A percentile compares a stretch with the other conserved stretches of the same genome.
These are phyloP conservation scores for Limnothrissa miodon DNA, from an alignment of 2,113 vertebrate species.

Conservation along the genomic window DNA sequence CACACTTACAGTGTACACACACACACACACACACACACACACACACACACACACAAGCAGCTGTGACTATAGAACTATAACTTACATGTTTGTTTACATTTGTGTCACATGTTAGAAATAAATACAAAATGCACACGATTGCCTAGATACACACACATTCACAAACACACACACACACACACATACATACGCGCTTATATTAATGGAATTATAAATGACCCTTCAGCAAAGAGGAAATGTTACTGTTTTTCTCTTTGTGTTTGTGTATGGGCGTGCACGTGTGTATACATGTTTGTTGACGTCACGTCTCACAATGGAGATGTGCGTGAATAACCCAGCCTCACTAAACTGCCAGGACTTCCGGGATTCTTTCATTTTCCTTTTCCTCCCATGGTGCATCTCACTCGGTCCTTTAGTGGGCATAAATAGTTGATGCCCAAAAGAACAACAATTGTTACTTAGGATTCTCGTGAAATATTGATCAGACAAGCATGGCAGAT, in stretches of 20 bases:
- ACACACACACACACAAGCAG: not conserved
- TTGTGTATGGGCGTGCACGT: not conserved
- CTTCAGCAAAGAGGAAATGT: no score
- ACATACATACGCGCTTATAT: no score
- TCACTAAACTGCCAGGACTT: not conserved
- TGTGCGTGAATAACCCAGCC: slow-evolving; percentile 11
- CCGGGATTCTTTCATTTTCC: slow-evolving; percentile 21
- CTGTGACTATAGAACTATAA: not conserved
- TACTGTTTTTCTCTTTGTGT: not conserved
- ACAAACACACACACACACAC: not conserved
- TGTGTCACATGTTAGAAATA: not conserved
- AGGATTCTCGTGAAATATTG: slow-evolving; percentile 70
- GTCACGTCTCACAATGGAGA: not conserved
- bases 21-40: slow-evolving; percentile 5
- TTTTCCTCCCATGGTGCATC: slow-evolving; percentile 50
- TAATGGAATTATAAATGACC: no score
- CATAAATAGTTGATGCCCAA: slow-evolving; percentile 70
- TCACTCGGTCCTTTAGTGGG: slow-evolving; percentile 48
- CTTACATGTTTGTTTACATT: not conserved
- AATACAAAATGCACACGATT: not conserved
- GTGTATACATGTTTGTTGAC: not conserved
- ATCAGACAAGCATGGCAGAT: slow-evolving; percentile 45
- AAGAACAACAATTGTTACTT: slow-evolving; percentile 76
- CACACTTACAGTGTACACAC: not conserved
- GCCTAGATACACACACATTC: no score